Percentiles rank a stretch among this genome's conserved stretches.
phyloP scores from a whole-genome alignment of 2,797 vertebrate genomes.

The Syngnathus acus region DNA sequence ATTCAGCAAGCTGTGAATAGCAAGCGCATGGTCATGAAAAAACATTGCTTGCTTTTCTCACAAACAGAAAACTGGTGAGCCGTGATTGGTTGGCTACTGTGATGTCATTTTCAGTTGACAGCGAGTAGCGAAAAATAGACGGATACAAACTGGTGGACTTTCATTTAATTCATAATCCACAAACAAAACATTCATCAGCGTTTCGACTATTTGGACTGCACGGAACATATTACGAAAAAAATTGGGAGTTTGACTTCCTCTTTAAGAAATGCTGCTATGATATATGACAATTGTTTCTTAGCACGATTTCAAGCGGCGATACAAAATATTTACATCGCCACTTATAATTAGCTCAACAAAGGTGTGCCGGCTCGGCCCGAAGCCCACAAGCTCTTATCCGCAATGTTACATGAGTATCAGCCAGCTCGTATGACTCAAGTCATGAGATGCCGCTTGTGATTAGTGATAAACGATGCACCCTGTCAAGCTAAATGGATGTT shows the following conservation, averaged over 20 bases:
- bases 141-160: too few species aligned
- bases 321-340: conserved; percentile 5
- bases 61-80: conserved; percentile 14
- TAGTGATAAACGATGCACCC: conserved; percentile 39
- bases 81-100: too few species aligned
- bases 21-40: conserved; percentile 14
- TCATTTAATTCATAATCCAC: too few species aligned
- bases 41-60: conserved; percentile 23
- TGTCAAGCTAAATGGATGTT: conserved; percentile 40
- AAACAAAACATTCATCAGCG: too few species aligned
- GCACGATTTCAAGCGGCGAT: not conserved
- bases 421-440: conserved; percentile 45
- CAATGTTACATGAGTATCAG: conserved; percentile 49
- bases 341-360: conserved; percentile 39
- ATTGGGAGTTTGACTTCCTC: too few species aligned
- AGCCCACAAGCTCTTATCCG: conserved; percentile 39
- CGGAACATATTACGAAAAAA: too few species aligned
- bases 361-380: conserved; percentile 29
- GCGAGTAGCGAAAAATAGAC: too few species aligned
- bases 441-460: conserved; percentile 46
- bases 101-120: too few species aligned
- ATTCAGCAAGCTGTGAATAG: conserved; percentile 41
- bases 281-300: not conserved
- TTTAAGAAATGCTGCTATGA: not conserved
- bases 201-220: too few species aligned